Base-by-base conservation (phyloP, 2,797 vertebrate species). In the Columba guinea region DNA sequence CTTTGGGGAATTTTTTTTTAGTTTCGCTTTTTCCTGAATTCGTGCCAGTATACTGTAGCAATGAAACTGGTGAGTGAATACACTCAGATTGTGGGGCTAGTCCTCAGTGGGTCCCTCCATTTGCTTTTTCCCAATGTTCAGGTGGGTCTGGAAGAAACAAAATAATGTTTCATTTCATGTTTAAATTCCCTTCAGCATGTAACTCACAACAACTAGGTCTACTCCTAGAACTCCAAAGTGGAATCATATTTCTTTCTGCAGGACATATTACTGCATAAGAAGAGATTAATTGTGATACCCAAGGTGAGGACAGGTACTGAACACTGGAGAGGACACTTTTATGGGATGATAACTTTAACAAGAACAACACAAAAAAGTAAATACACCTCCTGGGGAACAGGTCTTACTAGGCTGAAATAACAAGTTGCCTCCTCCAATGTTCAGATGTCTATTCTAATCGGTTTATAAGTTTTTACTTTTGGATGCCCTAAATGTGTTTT, bases 391-490 rank as follows among this genome's bases (percentile, higher is more conserved):
- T 83, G 65, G 65, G 44, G 37, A 92, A 71, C 64, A 91, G 65
- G 62, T 56, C 75, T 83, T 91, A 76, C 39, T 44, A 94, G 41
- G 30, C 52, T 92, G 71, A 93, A 94, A 94, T 73, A 94, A 89
- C 71, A 56, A 44, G 30, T 37, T 81, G 30, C 60, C 28, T 94
- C 37, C 58, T 85, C 67, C 11, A 18, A 13, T 67, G 60, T 76
- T 85, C 58, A 82, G 41, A 74, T 52, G 44, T 87, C 77, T 78
- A 11, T 52, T 91, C 84, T 74, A 87, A 89, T 78, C 65, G 49
- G 21, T 73, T 92, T 92, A 78, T 81, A 79, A 81, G 79, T 65
- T 87, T 65, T 90, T 93, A 92, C 65, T 23, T 34, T 89, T 77
- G 34, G 48, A 94, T 83, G 55, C 44, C 87, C 71, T 86, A 88